Percentiles rank a stretch among this genome's conserved stretches.
Evolutionary conservation across 2,888 invertebrate genomes (phyloP).

Genomic region (Adineta ricciae): DNA sequence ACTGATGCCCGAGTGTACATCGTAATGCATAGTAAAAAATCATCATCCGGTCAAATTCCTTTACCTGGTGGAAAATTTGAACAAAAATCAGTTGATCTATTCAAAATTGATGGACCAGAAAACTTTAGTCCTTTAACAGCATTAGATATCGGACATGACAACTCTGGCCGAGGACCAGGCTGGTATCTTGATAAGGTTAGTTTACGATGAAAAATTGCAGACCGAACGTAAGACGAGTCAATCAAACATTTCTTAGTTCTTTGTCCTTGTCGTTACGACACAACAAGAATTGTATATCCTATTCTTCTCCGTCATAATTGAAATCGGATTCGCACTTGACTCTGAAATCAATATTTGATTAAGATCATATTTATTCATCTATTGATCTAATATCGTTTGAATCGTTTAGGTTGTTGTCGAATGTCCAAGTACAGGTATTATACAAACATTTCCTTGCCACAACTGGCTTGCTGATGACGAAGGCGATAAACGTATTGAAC

Average conservation of each 20-base stretch:
- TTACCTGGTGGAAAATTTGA: constrained; percentile 45
- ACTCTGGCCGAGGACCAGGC: constrained; percentile 44
- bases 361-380: neutral
- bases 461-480: constrained; percentile 48
- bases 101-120: constrained; percentile 44
- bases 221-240: too few species aligned
- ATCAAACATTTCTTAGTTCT: too few species aligned
- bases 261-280: too few species aligned
- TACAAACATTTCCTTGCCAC: constrained; percentile 46
- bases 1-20: constrained; percentile 46
- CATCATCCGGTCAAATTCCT: constrained; percentile 46
- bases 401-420: constrained; percentile 42
- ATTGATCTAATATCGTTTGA: neutral
- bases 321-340: neutral
- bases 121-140: constrained; percentile 44
- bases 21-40: constrained; percentile 39
- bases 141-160: constrained; percentile 48
- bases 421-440: constrained; percentile 46
- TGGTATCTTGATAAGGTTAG: constrained; percentile 45
- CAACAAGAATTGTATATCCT: neutral
- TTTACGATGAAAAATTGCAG: too few species aligned
- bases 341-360: neutral
- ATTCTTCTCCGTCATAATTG: neutral
- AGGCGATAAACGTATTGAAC: constrained; percentile 45
- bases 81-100: constrained; percentile 43